A percentile compares a stretch with the other conserved stretches of the same genome.
Conservation (phyloP, 1,140 invertebrate genomes). For the Coenobita brevimanus region DNA sequence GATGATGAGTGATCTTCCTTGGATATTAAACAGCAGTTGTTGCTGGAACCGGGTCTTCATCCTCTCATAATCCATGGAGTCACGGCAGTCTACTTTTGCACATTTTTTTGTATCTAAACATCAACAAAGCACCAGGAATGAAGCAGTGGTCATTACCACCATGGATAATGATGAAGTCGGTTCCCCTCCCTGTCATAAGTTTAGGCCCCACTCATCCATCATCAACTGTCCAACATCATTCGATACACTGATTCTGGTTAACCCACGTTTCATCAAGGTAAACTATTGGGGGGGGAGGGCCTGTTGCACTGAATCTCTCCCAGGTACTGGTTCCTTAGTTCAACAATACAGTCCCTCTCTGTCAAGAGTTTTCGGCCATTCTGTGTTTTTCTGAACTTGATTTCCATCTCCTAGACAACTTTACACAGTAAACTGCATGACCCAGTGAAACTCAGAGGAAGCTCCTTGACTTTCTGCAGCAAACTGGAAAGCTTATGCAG, state of each 20-base stretch:
- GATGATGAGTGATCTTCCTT: background rate
- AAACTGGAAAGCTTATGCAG: background rate
- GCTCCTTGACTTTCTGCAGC: background rate
- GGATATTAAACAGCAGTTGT: constrained; percentile 10
- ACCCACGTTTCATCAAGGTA: constrained; percentile 10
- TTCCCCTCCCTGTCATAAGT: background rate
- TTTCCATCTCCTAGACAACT: background rate
- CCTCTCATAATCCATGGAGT: background rate
- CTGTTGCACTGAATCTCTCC: background rate
- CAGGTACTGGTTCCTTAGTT: background rate
- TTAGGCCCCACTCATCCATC: background rate
- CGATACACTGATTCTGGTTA: background rate
- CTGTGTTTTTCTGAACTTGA: background rate
- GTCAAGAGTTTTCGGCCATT: background rate
- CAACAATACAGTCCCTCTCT: constrained; percentile 3
- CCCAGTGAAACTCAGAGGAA: background rate
- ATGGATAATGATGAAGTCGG: background rate
- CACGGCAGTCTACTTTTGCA: background rate
- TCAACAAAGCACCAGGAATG: constrained; percentile 5
- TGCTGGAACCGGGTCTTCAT: constrained; percentile 2
- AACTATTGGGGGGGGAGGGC: background rate
- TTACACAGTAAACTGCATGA: background rate
- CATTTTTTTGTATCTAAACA: constrained; percentile 8
- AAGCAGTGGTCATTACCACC: background rate
- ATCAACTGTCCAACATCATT: background rate